Evolutionary conservation across 2,888 invertebrate species (phyloP).

Genomic region (Elegia similella): DNA sequence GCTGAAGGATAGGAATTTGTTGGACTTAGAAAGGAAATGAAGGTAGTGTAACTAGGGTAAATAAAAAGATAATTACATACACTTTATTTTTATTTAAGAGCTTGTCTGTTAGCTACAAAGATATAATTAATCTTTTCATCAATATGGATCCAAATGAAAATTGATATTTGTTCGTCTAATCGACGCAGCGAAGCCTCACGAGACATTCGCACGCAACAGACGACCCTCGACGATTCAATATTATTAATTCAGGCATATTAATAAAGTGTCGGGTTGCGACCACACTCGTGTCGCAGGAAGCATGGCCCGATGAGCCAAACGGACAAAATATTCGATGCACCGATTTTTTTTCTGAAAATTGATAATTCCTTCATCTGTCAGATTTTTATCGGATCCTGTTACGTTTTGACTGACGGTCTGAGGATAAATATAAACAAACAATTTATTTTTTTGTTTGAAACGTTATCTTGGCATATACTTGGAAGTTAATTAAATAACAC

Average conservation of each 20-base stretch:
- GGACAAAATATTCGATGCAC: slow-evolving; percentile 62
- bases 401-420: slow-evolving; percentile 46
- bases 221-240: slow-evolving; percentile 67
- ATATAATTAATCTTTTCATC: neutral
- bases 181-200: slow-evolving; percentile 71
- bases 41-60: too few relatives aligned
- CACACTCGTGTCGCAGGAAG: slow-evolving; percentile 79
- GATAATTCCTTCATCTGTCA: slow-evolving; percentile 54
- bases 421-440: slow-evolving; percentile 37
- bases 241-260: slow-evolving; percentile 80
- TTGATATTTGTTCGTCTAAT: slow-evolving; percentile 66
- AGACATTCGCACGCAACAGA: slow-evolving; percentile 73
- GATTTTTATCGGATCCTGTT: slow-evolving; percentile 46
- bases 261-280: slow-evolving; percentile 76
- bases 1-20: too few relatives aligned
- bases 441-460: too few relatives aligned
- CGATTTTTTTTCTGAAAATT: slow-evolving; percentile 51
- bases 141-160: slow-evolving; percentile 43
- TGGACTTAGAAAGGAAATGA: too few relatives aligned
- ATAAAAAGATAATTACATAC: too few relatives aligned
- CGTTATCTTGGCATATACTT: too few relatives aligned
- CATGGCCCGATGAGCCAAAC: slow-evolving; percentile 70
- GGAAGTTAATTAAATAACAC: too few relatives aligned
- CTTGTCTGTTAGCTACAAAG: too few relatives aligned
- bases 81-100: too few relatives aligned